Percentiles rank a stretch among this genome's conserved stretches.
These are phyloP conservation scores for Drosophila mojavensis DNA, from an alignment of 1,140 invertebrate species.

Conservation along the genomic window DNA sequence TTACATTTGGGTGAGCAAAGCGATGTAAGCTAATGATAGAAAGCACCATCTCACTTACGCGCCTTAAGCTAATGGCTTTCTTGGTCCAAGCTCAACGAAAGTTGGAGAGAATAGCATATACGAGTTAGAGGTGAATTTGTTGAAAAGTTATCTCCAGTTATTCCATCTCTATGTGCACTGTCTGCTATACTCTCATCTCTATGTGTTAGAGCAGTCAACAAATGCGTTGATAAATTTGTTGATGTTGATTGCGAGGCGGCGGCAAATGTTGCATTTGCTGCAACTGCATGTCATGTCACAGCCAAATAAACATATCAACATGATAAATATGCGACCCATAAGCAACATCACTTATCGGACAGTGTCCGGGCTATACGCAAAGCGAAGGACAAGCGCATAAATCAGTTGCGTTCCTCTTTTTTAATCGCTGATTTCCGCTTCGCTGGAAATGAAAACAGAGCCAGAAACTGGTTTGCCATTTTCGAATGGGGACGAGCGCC, in stretches of 20 bases:
- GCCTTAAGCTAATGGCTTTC: too few relatives aligned
- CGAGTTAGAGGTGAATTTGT: too few relatives aligned
- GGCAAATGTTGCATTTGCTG: slow-evolving; percentile 50
- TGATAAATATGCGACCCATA: slow-evolving; percentile 73
- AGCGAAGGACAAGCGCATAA: slow-evolving; percentile 76
- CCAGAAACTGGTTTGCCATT: slow-evolving; percentile 51
- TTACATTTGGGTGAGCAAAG: too few relatives aligned
- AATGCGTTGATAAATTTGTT: slow-evolving; percentile 75
- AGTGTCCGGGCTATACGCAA: slow-evolving; percentile 49
- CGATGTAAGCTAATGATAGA: too few relatives aligned
- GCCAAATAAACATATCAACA: slow-evolving; percentile 76
- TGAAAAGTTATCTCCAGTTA: too few relatives aligned
- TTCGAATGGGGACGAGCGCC: background rate
- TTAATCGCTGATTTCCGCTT: slow-evolving; percentile 80
- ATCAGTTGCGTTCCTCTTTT: slow-evolving; percentile 58
- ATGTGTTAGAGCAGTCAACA: slow-evolving; percentile 5
- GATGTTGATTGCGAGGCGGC: slow-evolving; percentile 60
- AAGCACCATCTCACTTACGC: too few relatives aligned
- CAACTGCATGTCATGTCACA: slow-evolving; percentile 52
- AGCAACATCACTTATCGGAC: slow-evolving; percentile 57
- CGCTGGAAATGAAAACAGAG: slow-evolving; percentile 59
- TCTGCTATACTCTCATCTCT: slow-evolving; percentile 5
- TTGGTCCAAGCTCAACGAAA: too few relatives aligned
- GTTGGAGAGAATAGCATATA: too few relatives aligned
- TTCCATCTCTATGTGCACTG: too few relatives aligned